A percentile compares a stretch with the other conserved stretches of the same genome.
These are phyloP conservation scores for Panorpa germanica DNA, from an alignment of 2,888 invertebrate genomes.

Conservation along the genomic window DNA sequence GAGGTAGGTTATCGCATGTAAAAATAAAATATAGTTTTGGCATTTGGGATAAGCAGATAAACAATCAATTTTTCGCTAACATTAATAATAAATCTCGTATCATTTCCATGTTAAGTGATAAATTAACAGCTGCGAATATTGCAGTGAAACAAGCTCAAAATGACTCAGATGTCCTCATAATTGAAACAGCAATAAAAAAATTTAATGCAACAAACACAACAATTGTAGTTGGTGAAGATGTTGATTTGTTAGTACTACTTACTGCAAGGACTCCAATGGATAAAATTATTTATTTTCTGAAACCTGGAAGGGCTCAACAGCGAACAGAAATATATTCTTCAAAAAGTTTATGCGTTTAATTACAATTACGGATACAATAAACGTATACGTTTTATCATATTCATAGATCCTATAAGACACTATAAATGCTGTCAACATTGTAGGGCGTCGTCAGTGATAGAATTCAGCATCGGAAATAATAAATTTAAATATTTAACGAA, in stretches of 20 bases:
- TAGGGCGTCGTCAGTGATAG: too few species aligned
- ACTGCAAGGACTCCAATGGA: conserved; percentile 14
- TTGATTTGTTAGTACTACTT: conserved; percentile 15
- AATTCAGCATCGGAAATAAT: too few species aligned
- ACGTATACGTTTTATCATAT: too few species aligned
- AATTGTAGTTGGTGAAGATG: conserved; percentile 17
- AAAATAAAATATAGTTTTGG: too few species aligned
- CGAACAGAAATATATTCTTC: conserved; percentile 15
- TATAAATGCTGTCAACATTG: too few species aligned
- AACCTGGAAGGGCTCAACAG: conserved; percentile 15
- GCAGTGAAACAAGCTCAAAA: conserved; percentile 10
- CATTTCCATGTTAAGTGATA: conserved; percentile 10
- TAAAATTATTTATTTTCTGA: conserved; percentile 15
- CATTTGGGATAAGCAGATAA: too few species aligned
- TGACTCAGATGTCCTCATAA: conserved; percentile 11
- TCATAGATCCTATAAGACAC: too few species aligned
- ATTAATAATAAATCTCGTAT: too few species aligned
- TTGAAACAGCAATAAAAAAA: conserved; percentile 13
- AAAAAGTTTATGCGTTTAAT: conserved; percentile 14
- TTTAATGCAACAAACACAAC: conserved; percentile 13
- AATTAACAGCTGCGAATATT: conserved; percentile 11
- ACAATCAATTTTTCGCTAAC: too few species aligned
- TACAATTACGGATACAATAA: too few species aligned
- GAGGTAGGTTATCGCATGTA: too few species aligned
- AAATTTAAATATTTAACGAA: too few species aligned